phyloP scores from a whole-genome alignment of 1,140 invertebrate genomes.

The Cyphomyrmex costatus region DNA sequence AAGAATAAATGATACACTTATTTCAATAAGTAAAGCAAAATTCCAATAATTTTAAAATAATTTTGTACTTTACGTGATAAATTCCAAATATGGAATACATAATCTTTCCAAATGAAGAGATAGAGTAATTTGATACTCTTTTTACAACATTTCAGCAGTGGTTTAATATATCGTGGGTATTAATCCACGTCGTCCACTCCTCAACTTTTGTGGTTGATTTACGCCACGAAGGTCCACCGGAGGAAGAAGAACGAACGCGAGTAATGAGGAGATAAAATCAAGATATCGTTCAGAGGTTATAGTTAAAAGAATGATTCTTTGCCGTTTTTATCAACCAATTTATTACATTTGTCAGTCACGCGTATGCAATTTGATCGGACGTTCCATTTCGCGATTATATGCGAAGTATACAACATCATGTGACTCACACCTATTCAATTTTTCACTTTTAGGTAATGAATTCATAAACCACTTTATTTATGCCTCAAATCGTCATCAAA shows the following conservation, averaged over 20 bases:
- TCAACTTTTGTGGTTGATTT: conserved; percentile 53
- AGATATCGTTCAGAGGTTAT: conserved; percentile 42
- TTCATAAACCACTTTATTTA: conserved; percentile 43
- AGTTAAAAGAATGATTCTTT: conserved; percentile 54
- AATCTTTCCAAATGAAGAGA: conserved; percentile 40
- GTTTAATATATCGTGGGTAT: conserved; percentile 21
- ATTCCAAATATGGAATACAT: conserved; percentile 6
- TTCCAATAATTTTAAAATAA: background rate
- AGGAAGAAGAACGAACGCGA: background rate
- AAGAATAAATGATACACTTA: background rate
- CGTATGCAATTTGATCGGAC: background rate
- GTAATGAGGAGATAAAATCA: conserved; percentile 14
- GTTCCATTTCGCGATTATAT: conserved; percentile 6
- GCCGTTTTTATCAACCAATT: conserved; percentile 64
- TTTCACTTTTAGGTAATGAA: conserved; percentile 41
- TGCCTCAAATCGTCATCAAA: conserved; percentile 1
- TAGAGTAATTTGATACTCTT: conserved; percentile 4
- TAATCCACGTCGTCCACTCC: conserved; percentile 24
- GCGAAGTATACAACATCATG: background rate
- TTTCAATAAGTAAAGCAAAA: background rate
- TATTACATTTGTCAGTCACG: conserved; percentile 62
- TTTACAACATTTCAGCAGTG: conserved; percentile 1
- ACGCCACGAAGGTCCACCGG: background rate
- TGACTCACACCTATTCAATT: conserved; percentile 6
- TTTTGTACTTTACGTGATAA: background rate